phyloP scores from a whole-genome alignment of 2,797 vertebrate species.

The Salarias fasciatus region DNA sequence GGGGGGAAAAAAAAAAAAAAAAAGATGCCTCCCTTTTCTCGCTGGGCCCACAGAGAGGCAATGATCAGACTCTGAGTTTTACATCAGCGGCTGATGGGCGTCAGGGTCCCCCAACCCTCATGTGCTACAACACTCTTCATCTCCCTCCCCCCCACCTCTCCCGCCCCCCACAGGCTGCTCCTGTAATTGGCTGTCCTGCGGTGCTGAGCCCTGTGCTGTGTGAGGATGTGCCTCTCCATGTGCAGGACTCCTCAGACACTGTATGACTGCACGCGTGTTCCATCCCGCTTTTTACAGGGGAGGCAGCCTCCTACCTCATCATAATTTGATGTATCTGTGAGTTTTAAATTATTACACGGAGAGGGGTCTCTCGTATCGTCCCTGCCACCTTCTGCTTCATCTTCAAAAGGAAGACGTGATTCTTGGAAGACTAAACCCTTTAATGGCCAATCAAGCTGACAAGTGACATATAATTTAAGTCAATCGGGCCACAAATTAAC shows the following conservation, averaged over 20 bases:
- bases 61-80: conserved; percentile 68
- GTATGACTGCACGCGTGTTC: not conserved
- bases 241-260: not conserved
- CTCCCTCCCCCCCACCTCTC: conserved; percentile 27
- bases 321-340: conserved; percentile 33
- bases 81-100: conserved; percentile 63
- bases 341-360: conserved; percentile 31
- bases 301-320: conserved; percentile 16
- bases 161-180: conserved; percentile 48
- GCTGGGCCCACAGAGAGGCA: conserved; percentile 42
- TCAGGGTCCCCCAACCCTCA: conserved; percentile 47
- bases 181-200: conserved; percentile 61
- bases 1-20: too few species aligned
- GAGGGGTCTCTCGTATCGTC: conserved; percentile 11
- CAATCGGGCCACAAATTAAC: not conserved
- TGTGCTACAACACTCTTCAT: conserved; percentile 39
- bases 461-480: conserved; percentile 10
- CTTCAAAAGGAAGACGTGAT: not conserved
- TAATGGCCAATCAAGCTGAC: conserved; percentile 28
- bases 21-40: conserved; percentile 14
- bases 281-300: not conserved
- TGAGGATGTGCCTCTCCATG: conserved; percentile 6
- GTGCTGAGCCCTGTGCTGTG: conserved; percentile 18
- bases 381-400: not conserved
- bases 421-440: conserved; percentile 4